These are phyloP conservation scores for Plemyria rubiginata DNA, from an alignment of 2,888 invertebrate species.

Conservation along the genomic window DNA sequence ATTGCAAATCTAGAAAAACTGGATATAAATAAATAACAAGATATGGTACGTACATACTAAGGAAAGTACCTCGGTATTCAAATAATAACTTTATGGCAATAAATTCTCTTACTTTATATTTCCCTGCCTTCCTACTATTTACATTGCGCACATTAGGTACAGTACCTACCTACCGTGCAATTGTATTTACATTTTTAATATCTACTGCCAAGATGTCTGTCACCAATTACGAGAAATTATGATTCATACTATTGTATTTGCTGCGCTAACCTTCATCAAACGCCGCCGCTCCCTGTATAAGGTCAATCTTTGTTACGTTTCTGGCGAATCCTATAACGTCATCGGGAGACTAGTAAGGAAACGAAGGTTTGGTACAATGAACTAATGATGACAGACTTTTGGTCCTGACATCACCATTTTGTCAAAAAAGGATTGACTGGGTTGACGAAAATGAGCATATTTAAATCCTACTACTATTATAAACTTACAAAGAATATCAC, in stretches of 20 bases:
- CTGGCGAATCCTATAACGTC: constrained; percentile 37
- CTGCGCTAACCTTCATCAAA: constrained; percentile 61
- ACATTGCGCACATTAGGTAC: not conserved
- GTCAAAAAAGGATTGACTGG: no score
- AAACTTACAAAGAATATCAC: no score
- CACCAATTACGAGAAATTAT: constrained; percentile 62
- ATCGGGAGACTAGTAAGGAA: constrained; percentile 4
- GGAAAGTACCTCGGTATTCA: no score
- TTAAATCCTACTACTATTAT: no score
- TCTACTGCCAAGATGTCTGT: constrained; percentile 23
- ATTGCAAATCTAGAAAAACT: no score
- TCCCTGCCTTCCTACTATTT: not conserved
- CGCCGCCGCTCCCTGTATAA: constrained; percentile 62
- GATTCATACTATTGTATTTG: constrained; percentile 71
- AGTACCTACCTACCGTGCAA: constrained; percentile 1
- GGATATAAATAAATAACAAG: no score
- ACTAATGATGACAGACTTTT: not conserved
- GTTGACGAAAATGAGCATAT: no score
- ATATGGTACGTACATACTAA: no score
- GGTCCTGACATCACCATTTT: not conserved
- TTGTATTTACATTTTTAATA: constrained; percentile 7
- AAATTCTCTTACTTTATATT: no score
- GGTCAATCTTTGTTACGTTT: constrained; percentile 68
- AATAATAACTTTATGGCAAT: no score
- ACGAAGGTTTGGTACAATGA: constrained; percentile 14